A percentile compares a stretch with the other conserved stretches of the same genome.
These are phyloP conservation scores for Paguma larvata DNA, from an alignment of 2,797 vertebrate genomes.

Conservation along the genomic window DNA sequence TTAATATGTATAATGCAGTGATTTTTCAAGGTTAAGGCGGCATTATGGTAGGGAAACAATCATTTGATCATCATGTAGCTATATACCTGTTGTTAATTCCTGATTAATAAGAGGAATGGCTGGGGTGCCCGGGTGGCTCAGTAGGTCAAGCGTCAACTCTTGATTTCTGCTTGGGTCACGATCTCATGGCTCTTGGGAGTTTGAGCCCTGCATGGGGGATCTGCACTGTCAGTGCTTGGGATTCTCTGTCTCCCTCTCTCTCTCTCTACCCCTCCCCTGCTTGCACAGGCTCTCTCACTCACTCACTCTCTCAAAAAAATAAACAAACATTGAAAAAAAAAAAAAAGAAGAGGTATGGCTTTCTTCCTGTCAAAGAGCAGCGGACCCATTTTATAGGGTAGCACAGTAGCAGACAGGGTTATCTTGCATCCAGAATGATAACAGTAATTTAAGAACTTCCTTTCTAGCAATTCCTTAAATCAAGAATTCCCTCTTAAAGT, in stretches of 20 bases:
- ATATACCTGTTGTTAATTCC: neutral
- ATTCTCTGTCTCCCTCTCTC: too few relatives aligned
- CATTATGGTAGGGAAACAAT: constrained; percentile 7
- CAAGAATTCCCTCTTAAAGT: constrained; percentile 49
- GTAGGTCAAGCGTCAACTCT: too few relatives aligned
- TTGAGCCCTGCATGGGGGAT: too few relatives aligned
- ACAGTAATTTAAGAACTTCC: constrained; percentile 51
- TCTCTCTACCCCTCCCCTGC: too few relatives aligned
- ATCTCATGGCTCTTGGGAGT: too few relatives aligned
- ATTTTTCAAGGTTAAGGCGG: constrained; percentile 30
- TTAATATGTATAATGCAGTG: neutral
- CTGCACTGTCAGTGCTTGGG: too few relatives aligned
- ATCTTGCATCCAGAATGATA: constrained; percentile 14
- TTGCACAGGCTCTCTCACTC: too few relatives aligned
- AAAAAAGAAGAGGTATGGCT: neutral
- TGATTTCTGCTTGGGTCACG: too few relatives aligned
- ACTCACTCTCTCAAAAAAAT: too few relatives aligned
- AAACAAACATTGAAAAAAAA: too few relatives aligned
- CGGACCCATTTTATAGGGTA: neutral
- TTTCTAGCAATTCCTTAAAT: constrained; percentile 58
- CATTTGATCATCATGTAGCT: neutral
- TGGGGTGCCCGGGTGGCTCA: too few relatives aligned
- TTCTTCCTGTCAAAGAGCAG: neutral
- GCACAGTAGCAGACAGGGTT: neutral
- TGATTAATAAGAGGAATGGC: neutral